phyloP scores from a whole-genome alignment of 1,140 invertebrate species.

The Harlomillsia oculata region DNA sequence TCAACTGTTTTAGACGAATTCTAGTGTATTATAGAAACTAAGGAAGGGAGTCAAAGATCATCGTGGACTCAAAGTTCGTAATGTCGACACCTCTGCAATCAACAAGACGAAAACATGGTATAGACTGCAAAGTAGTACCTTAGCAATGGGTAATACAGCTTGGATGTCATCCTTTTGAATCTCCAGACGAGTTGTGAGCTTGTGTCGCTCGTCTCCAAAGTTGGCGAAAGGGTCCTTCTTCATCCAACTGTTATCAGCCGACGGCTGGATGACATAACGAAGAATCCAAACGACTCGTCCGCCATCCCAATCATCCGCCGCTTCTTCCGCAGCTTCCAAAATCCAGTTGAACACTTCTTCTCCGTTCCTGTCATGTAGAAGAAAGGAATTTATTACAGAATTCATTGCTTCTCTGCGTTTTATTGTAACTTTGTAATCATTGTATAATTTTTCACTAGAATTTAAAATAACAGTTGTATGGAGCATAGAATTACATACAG shows the following conservation, averaged over 20 bases:
- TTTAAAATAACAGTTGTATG: too few relatives aligned
- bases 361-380: constrained; percentile 42
- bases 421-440: too few relatives aligned
- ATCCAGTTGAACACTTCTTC: constrained; percentile 84
- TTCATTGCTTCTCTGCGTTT: too few relatives aligned
- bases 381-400: background rate
- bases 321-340: constrained; percentile 74
- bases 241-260: constrained; percentile 40
- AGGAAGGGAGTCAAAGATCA: too few relatives aligned
- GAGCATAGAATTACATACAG: too few relatives aligned
- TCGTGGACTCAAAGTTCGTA: too few relatives aligned
- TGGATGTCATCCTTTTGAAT: constrained; percentile 91
- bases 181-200: constrained; percentile 69
- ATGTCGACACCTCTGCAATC: too few relatives aligned
- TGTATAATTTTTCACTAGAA: too few relatives aligned
- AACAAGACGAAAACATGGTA: too few relatives aligned
- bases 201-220: constrained; percentile 53
- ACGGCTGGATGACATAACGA: constrained; percentile 56
- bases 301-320: constrained; percentile 61
- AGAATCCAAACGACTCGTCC: constrained; percentile 71
- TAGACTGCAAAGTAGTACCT: constrained; percentile 49
- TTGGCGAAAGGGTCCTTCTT: constrained; percentile 45
- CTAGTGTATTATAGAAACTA: too few relatives aligned
- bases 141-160: constrained; percentile 84
- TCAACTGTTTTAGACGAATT: too few relatives aligned